A percentile compares a stretch with the other conserved stretches of the same genome.
Evolutionary conservation across 2,797 vertebrate species (phyloP).

Genomic region (Meriones psammophilus): DNA sequence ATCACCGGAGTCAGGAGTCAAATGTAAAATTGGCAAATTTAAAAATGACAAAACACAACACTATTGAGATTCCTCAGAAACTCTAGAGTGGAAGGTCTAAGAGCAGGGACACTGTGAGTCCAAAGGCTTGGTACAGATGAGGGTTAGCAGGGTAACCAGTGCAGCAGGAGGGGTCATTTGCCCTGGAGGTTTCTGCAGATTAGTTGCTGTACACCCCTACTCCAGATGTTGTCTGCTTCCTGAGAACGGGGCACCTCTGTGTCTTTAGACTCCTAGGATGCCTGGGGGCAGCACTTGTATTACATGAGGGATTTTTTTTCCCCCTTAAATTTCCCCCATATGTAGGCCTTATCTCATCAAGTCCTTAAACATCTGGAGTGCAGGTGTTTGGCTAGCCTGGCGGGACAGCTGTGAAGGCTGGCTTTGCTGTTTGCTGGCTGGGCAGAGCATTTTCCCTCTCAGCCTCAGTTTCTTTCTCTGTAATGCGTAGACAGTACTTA

Average conservation of each 20-base stretch:
- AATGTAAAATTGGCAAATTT: neutral
- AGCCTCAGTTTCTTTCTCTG: conserved; percentile 63
- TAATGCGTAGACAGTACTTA: neutral
- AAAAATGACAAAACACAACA: neutral
- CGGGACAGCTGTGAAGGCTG: neutral
- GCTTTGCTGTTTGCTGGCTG: neutral
- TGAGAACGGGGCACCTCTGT: neutral
- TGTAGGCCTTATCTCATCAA: conserved; percentile 7
- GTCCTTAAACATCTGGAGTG: neutral
- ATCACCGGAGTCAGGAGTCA: neutral
- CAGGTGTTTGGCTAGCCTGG: conserved; percentile 15
- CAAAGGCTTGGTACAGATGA: neutral
- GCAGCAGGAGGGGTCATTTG: neutral
- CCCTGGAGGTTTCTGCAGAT: neutral
- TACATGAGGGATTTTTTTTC: neutral
- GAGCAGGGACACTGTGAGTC: neutral
- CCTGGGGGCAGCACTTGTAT: neutral
- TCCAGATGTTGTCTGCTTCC: neutral
- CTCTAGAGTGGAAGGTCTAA: neutral
- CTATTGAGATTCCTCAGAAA: neutral
- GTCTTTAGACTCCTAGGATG: neutral
- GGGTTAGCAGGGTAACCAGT: fast-evolving
- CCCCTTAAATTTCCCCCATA: neutral
- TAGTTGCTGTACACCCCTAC: neutral
- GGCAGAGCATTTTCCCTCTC: neutral